Base-by-base conservation (phyloP, 2,797 vertebrate species). In the Austrolebias charrua region DNA sequence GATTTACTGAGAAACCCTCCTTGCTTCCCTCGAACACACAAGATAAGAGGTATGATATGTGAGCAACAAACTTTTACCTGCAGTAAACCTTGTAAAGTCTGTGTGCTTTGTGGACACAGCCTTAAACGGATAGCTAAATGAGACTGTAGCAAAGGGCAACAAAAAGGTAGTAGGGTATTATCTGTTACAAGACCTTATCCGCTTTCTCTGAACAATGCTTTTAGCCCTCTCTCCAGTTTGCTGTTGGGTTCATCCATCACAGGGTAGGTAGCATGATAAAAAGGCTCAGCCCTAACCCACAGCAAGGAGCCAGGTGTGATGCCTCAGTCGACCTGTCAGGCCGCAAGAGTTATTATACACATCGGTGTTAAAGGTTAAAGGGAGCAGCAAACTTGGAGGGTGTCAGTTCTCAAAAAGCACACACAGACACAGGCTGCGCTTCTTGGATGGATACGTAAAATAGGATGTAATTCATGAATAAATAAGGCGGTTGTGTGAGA, bases 301-400 rank as follows among this genome's bases (percentile, higher is more conserved):
- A 92, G 93, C 93, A 88, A 94, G 95, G 93, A 92, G 93, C 92
- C 91, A 84, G 93, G 92, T 93, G 81, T 74, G 92, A 93, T 80
- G 92, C 95, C 95, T 96, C 95, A 96, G 91, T 95, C 95, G 95
- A 95, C 95, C 92, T 94, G 97, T 95, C 97, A 95, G 86, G 93
- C 94, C 90, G 90, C 88, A 94, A 95, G 96, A 98, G 89, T 95
- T 96, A 98, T 98, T 94, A 90, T 82, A 86, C 88, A 81, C 89
- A 76, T 82, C 85, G 83, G 86, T 85, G 90, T 92, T 81, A 93
- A 88, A 90, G 89, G 90, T 91, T 84, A 88, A 53, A 82, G 76
- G 75, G 79, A 87, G 80, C 86, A 80, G 80, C 84, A 81, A 71
- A 73, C 85, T 75, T 64, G 80, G 81, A 83, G 86, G 83, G 79